Conservation (phyloP, 2,113 vertebrate species). For the Siniperca chuatsi region DNA sequence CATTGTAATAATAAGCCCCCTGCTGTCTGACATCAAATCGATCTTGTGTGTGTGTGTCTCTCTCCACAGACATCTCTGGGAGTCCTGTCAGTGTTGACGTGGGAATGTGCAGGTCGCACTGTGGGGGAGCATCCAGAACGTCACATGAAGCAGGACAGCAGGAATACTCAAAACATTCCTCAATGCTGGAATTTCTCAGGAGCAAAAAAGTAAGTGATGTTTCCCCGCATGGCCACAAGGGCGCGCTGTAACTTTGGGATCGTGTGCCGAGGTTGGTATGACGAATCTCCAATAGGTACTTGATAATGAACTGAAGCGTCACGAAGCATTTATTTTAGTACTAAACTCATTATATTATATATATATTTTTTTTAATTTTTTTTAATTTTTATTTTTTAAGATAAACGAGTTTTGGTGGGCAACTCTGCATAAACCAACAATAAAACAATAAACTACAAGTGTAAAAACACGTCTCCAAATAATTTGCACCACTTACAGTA, state of each 20-base stretch:
- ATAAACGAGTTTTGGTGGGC: not conserved
- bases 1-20: not conserved
- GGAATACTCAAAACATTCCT: constrained; percentile 80
- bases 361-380: too few relatives aligned
- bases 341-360: not conserved
- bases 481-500: not conserved
- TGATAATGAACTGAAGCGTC: not conserved
- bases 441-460: not conserved
- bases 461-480: not conserved
- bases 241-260: constrained; percentile 26
- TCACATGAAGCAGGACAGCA: constrained; percentile 57
- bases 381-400: not conserved
- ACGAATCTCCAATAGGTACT: not conserved
- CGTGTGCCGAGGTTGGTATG: accelerated
- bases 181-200: constrained; percentile 84
- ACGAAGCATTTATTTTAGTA: not conserved
- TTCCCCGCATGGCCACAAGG: constrained; percentile 34
- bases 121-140: constrained; percentile 60
- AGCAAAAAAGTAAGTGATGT: constrained; percentile 82
- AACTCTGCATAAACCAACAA: not conserved
- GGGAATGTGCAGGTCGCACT: constrained; percentile 81
- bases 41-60: not conserved
- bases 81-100: constrained; percentile 83
- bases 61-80: constrained; percentile 81
- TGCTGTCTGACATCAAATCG: not conserved